Base-by-base conservation (phyloP, 1,140 invertebrate genomes). In the Bemisia tabaci region DNA sequence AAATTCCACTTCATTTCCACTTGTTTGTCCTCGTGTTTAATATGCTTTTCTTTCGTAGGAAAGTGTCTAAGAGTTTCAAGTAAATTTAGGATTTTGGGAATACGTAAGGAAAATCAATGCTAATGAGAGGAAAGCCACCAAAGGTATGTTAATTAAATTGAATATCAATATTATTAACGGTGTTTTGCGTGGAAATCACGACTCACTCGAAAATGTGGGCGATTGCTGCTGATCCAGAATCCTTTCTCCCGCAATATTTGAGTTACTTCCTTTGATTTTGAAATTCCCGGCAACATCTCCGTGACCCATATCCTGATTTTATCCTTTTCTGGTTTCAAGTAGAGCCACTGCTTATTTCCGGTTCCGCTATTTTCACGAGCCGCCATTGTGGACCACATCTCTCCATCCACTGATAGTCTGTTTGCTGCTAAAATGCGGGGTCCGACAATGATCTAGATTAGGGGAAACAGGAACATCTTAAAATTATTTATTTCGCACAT, bases 261-360 rank as follows among this genome's bases (percentile, higher is more conserved):
- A 0, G 91, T 89, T 26, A 88, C 77, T 77, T 96, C 92, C 26
- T 80, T 79, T 2, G 80, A 79, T 33, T 82, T 79, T 17, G 84
- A 81, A 2, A 82, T 77, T 23, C 84, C 87, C 39, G 91, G 90
- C 25, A 93, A 79, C 76, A 97, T 94, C 76, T 97, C 94, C 1
- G 91, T 76, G 33, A 95, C 80, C 82, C 85, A 88, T 0, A 95
- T 74, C 26, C 71, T 68, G 70, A 72, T 24, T 64, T 69, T 9
- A 63, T 0, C 70, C 63, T 1, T 62, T 74, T 66, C 68, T 83
- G 82, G 80, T 84, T 95, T 88, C 0, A 94, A 79, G 11, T 90
- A 79, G 68, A 94, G 84, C 93, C 93, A 97, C 74, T 96, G 91
- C 70, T 94, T 92, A 73, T 88, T 90, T 65, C 91, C 90, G 26